Conservation (phyloP, 2,113 vertebrate species). For the Crotalus tigris region DNA sequence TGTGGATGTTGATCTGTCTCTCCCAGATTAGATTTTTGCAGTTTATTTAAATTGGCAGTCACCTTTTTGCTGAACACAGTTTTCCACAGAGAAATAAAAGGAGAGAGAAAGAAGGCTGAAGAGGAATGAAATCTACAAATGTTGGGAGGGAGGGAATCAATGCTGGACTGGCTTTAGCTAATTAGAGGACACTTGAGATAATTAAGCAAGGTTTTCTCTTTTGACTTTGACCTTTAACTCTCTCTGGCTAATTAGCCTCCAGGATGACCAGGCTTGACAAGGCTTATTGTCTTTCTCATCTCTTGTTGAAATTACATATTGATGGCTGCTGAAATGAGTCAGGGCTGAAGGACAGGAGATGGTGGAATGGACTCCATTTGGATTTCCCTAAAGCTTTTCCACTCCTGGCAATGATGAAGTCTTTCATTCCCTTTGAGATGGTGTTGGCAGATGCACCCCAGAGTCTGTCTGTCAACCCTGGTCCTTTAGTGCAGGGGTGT, state of each 20-base stretch:
- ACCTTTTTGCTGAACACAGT: neutral
- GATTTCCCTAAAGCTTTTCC: too few species aligned
- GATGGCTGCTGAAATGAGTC: neutral
- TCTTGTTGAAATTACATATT: neutral
- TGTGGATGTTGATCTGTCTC: neutral
- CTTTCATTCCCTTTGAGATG: neutral
- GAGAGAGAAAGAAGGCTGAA: neutral
- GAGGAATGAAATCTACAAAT: neutral
- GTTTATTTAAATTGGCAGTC: neutral
- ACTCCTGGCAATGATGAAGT: neutral
- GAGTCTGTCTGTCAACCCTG: neutral
- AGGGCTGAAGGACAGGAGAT: neutral
- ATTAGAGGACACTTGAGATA: neutral
- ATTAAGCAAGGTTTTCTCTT: neutral
- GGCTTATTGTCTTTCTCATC: neutral
- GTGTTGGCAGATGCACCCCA: neutral
- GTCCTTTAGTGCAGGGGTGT: neutral
- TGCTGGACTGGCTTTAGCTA: neutral
- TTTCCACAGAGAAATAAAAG: neutral
- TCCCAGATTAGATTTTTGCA: neutral
- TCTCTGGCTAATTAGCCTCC: slow-evolving; percentile 13
- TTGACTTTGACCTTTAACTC: slow-evolving; percentile 23
- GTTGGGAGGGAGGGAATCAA: neutral
- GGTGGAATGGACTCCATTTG: neutral
- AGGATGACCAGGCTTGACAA: neutral